Evolutionary conservation across 2,113 vertebrate genomes (phyloP).

Genomic region (Pelusios castaneus): DNA sequence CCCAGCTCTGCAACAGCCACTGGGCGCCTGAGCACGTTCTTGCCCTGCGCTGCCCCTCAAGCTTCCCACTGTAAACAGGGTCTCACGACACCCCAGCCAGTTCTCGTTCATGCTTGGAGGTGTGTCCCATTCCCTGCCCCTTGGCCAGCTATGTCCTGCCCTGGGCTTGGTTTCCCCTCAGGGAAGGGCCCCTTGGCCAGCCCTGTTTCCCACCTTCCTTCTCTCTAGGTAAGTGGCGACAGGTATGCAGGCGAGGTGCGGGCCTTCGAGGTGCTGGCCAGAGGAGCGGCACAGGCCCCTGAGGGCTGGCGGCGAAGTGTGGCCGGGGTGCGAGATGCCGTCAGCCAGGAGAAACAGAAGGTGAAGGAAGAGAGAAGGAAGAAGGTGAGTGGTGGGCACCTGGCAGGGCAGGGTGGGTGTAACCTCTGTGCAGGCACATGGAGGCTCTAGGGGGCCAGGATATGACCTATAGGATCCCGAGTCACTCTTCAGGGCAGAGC

Average conservation of each 20-base stretch:
- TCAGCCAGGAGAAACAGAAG: constrained; percentile 42
- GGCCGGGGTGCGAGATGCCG: constrained; percentile 8
- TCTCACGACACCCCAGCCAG: background rate
- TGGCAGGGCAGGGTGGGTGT: no score
- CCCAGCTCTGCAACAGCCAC: background rate
- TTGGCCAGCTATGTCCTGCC: background rate
- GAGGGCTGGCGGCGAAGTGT: background rate
- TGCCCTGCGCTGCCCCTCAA: background rate
- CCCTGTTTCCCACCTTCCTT: background rate
- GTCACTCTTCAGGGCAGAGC: no score
- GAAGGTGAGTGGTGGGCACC: constrained; percentile 1
- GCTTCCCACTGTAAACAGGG: background rate
- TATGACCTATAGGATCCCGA: background rate
- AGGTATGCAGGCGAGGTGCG: constrained; percentile 9
- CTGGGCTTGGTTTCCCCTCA: background rate
- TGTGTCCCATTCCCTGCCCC: background rate
- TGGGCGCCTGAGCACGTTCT: background rate
- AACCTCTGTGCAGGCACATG: no score
- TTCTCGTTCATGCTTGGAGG: no score
- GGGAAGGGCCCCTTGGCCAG: background rate
- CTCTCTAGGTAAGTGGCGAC: constrained; percentile 47
- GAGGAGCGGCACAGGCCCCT: background rate
- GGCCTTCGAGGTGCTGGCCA: background rate
- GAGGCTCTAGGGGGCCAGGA: background rate
- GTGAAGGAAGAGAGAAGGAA: constrained; percentile 51